Percentiles rank a stretch among this genome's conserved stretches.
These are phyloP conservation scores for Drosophila subpulchrella DNA, from an alignment of 1,140 invertebrate species.

Conservation along the genomic window DNA sequence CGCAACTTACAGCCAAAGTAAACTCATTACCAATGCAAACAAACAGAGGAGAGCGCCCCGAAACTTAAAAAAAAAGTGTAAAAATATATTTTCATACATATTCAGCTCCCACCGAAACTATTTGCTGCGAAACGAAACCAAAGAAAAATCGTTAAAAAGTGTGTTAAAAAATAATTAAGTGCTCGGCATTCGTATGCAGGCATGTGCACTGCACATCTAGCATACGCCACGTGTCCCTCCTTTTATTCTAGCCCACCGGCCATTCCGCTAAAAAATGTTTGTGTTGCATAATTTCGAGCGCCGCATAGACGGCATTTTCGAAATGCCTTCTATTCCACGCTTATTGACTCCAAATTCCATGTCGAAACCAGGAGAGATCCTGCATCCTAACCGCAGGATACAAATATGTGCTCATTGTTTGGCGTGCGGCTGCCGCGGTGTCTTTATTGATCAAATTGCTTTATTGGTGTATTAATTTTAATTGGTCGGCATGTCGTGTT, in stretches of 20 bases:
- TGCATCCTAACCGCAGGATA: conserved; percentile 36
- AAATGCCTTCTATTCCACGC: conserved; percentile 17
- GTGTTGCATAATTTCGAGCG: conserved; percentile 45
- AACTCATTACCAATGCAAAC: conserved; percentile 83
- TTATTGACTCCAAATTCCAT: conserved; percentile 37
- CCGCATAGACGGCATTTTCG: conserved; percentile 26
- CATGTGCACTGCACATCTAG: conserved; percentile 34
- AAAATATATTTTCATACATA: conserved; percentile 27
- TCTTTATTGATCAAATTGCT: conserved; percentile 65
- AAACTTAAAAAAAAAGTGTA: conserved; percentile 54
- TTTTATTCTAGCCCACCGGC: neutral
- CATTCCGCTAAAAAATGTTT: conserved; percentile 18
- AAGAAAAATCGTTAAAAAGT: conserved; percentile 64
- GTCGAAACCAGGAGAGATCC: conserved; percentile 2
- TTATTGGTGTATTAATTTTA: conserved; percentile 73
- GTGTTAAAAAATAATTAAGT: conserved; percentile 70
- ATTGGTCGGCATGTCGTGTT: conserved; percentile 64
- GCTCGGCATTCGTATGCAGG: conserved; percentile 40
- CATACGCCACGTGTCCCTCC: conserved; percentile 34
- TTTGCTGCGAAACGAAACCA: conserved; percentile 46
- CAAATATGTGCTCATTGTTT: conserved; percentile 46
- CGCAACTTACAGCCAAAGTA: conserved; percentile 79
- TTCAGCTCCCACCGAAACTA: conserved; percentile 50
- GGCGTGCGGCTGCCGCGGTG: conserved; percentile 36
- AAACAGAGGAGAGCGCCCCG: conserved; percentile 58